phyloP scores from a whole-genome alignment of 1,140 invertebrate genomes.

The Zaprionus ghesquierei region DNA sequence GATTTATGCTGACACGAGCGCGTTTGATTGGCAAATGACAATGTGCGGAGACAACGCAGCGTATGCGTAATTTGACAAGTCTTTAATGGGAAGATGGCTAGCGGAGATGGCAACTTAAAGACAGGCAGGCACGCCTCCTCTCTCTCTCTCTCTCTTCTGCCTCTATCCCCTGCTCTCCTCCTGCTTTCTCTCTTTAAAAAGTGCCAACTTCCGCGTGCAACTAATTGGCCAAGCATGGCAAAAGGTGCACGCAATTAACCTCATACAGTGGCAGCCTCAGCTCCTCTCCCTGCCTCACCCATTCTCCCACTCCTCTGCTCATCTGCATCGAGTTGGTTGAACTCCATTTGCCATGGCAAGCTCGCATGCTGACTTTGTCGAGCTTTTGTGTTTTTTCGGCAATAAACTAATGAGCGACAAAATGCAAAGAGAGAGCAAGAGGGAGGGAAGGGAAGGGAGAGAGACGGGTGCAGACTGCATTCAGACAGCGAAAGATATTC shows the following conservation, averaged over 20 bases:
- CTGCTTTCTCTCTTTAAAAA: constrained; percentile 13
- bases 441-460: not conserved
- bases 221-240: constrained; percentile 73
- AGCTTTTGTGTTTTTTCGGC: constrained; percentile 66
- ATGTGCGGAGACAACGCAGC: constrained; percentile 57
- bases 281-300: not conserved
- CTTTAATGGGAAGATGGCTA: constrained; percentile 64
- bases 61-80: constrained; percentile 77
- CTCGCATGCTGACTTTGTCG: constrained; percentile 42
- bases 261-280: not conserved
- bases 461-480: not conserved
- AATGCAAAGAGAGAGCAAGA: constrained; percentile 54
- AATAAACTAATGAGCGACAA: constrained; percentile 81
- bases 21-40: constrained; percentile 72
- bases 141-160: not conserved
- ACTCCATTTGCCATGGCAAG: constrained; percentile 53
- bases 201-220: constrained; percentile 68
- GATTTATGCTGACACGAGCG: constrained; percentile 71
- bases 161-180: not conserved
- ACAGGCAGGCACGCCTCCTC: not conserved
- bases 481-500: constrained; percentile 34
- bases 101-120: constrained; percentile 55
- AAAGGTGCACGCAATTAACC: constrained; percentile 71
- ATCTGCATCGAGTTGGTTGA: constrained; percentile 45
- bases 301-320: not conserved